Evolutionary conservation across 2,888 invertebrate genomes (phyloP).

Genomic region (Oeneis ivallda): DNA sequence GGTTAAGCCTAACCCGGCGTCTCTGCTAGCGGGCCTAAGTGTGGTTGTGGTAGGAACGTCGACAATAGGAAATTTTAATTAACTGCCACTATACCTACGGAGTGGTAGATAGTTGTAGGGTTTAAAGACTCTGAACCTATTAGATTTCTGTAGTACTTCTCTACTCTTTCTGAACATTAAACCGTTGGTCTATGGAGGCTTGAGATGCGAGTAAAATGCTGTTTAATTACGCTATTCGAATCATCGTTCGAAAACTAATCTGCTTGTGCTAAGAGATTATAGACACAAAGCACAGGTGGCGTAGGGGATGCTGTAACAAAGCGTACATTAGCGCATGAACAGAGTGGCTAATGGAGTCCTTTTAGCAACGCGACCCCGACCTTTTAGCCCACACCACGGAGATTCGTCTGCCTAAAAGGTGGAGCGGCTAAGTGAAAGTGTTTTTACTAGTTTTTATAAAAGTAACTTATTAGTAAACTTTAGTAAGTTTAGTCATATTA

Average conservation of each 20-base stretch:
- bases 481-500: too few relatives aligned
- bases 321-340: conserved; percentile 22
- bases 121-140: too few relatives aligned
- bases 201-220: neutral
- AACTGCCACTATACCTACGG: neutral
- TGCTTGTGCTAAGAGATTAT: conserved; percentile 4
- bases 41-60: neutral
- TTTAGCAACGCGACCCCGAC: conserved; percentile 24
- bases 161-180: too few relatives aligned
- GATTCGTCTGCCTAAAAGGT: conserved; percentile 4
- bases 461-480: too few relatives aligned
- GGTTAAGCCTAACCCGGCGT: too few relatives aligned
- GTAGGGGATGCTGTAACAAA: conserved; percentile 11
- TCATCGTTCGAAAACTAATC: conserved; percentile 1
- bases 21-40: too few relatives aligned
- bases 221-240: neutral
- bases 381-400: conserved; percentile 10
- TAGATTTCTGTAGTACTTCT: too few relatives aligned
- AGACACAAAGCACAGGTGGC: conserved; percentile 3
- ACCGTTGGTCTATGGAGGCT: neutral
- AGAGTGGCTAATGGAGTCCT: conserved; percentile 33
- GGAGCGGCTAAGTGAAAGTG: neutral
- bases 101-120: too few relatives aligned
- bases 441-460: neutral
- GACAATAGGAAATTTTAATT: conserved; percentile 4